Base-by-base conservation (phyloP, 1,140 invertebrate genomes). In the Mercenaria mercenaria region DNA sequence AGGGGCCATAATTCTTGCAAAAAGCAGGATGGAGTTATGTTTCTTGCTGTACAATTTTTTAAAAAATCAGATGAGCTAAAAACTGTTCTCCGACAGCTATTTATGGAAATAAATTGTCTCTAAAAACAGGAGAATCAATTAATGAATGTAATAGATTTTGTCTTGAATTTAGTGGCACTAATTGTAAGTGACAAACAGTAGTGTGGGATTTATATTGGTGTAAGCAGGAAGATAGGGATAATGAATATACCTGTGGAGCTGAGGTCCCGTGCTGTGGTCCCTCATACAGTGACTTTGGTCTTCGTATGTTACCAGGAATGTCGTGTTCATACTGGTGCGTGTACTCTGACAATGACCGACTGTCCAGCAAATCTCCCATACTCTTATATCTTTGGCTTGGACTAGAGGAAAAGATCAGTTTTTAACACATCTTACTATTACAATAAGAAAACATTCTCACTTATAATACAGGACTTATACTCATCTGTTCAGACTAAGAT, bases 241-340 rank as follows among this genome's bases (percentile, higher is more conserved):
- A 64, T 82, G 79, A 72, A 82, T 74, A 89, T 86, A 90, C 77
- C 82, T 80, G 52, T 80, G 83, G 59, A 6, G 43, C 74, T 67
- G 86, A 76, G 23, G 43, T 23, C n/a, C 74, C 76, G 34, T 72
- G 82, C 23, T 88, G 87, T 20, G 92, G 91, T 0, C 90, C 82
- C 64, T 94, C 94, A 72, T 93, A 93, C 69, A 93, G 76, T 32
- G 94, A 94, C 43, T 92, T 92, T 2, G 94, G 92, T 89, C 94
- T 76, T 39, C 80, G 74, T 37, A 56, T 56, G 29, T 69, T 92
- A 15, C 92, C 92, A n/a, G 93, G 93, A 15, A 92, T 72, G 61
- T 90, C 90, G 15, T 91, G 81, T 6, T 91, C 88, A 34, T 79
- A 61, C 43, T 85, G 85, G 29, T 69, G 89, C 43, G 43, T 72